Evolutionary conservation across 2,888 invertebrate genomes (phyloP).

Genomic region (Acronicta aceris): DNA sequence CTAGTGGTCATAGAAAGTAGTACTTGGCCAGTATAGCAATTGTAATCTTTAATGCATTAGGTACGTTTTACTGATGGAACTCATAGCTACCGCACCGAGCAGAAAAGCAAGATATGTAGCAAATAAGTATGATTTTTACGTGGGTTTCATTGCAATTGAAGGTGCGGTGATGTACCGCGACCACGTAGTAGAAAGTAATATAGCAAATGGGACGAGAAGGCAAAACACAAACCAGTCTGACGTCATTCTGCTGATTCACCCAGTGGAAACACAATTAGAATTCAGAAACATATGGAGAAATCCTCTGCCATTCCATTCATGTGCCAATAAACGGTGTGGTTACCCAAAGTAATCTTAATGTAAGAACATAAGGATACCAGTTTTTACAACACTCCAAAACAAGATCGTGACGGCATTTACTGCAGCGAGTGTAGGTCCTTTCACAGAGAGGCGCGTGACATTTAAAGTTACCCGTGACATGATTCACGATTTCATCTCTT

Average conservation of each 20-base stretch:
- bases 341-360: conserved; percentile 29
- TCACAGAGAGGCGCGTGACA: conserved; percentile 75
- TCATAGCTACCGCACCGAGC: conserved; percentile 18
- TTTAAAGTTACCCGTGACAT: conserved; percentile 73
- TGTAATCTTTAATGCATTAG: conserved; percentile 31
- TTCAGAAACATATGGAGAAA: conserved; percentile 50
- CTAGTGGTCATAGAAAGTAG: conserved; percentile 21
- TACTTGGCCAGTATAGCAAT: conserved; percentile 6
- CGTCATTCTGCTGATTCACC: conserved; percentile 64
- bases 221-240: conserved; percentile 53
- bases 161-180: conserved; percentile 51
- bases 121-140: conserved; percentile 47
- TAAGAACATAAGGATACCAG: conserved; percentile 45
- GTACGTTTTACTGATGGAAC: conserved; percentile 13
- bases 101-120: conserved; percentile 33
- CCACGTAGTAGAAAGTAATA: conserved; percentile 68
- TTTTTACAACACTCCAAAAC: conserved; percentile 72
- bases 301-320: conserved; percentile 29
- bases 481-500: conserved; percentile 60
- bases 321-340: conserved; percentile 21
- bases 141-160: conserved; percentile 57
- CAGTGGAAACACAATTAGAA: conserved; percentile 43
- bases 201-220: conserved; percentile 64
- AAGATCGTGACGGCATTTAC: conserved; percentile 81
- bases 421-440: conserved; percentile 73